Conservation (phyloP, 2,888 invertebrate genomes). For the Sphecodes monilicornis region DNA sequence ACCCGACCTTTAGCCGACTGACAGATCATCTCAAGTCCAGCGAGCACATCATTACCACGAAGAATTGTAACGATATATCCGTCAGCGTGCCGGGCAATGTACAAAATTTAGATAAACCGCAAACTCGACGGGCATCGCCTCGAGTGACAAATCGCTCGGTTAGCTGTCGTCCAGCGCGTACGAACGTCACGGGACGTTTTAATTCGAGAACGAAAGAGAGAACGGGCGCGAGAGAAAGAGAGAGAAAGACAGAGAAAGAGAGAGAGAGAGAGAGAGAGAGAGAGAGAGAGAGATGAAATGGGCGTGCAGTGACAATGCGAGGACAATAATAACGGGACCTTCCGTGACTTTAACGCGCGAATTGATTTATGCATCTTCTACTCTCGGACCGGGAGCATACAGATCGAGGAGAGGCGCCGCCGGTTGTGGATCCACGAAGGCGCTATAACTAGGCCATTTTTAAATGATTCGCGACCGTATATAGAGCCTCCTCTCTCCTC, state of each 20-base stretch:
- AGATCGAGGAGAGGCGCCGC: neutral
- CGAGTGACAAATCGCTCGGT: constrained; percentile 49
- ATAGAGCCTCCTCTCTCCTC: neutral
- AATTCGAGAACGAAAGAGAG: constrained; percentile 27
- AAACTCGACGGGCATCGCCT: constrained; percentile 19
- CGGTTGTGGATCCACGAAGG: neutral
- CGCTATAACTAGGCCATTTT: neutral
- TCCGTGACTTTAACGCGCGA: constrained; percentile 25
- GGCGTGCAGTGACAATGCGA: neutral
- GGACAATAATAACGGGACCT: constrained; percentile 14
- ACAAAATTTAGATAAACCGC: constrained; percentile 8
- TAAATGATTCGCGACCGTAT: constrained; percentile 1
- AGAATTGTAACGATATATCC: constrained; percentile 6
- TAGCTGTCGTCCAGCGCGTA: constrained; percentile 27
- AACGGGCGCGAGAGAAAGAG: too few relatives aligned
- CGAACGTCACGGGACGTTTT: constrained; percentile 35
- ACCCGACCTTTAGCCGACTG: too few relatives aligned
- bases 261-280: neutral
- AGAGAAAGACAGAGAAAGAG: neutral
- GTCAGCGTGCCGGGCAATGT: neutral
- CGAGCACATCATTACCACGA: neutral
- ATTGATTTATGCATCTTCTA: constrained; percentile 36
- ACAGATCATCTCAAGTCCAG: neutral
- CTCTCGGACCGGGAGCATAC: neutral
- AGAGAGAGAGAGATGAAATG: neutral